Base-by-base conservation (phyloP, 2,113 vertebrate genomes). In the Nipponia nippon region DNA sequence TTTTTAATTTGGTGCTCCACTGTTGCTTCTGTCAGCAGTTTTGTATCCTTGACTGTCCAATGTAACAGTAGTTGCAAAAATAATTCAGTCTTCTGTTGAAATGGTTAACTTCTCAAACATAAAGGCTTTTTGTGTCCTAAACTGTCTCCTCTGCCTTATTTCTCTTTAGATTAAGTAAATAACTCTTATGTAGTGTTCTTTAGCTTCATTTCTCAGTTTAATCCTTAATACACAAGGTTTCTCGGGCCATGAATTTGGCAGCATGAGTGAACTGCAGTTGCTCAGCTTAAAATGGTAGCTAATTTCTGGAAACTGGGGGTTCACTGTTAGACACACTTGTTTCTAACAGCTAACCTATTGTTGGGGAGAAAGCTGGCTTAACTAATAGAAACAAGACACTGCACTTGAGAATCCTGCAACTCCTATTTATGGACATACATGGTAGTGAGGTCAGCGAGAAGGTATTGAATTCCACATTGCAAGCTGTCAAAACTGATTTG, bases 11-110 rank as follows among this genome's bases (percentile, higher is more conserved):
- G 97, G 97, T 98, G 95, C 90, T 97, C 97, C 96, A 97, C 98
- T 98, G 97, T 98, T 97, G 96, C 95, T 97, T 98, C 96, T 96
- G 95, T 97, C 96, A 96, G 97, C 97, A 96, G 97, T 96, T 97
- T 97, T 97, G 97, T 97, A 98, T 96, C 90, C 80, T 97, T 97
- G 93, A 97, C 96, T 95, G 91, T 98, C 96, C 91, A 86, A 92
- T 97, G 97, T 97, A 97, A 97, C 96, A 79, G 96, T 96, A 96
- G 97, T 96, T 97, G 95, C 97, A 97, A 96, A 88, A 95, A 93
- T 96, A 93, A 92, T 96, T 97, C 91, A 84, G 66, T 96, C 84
- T 93, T 96, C 97, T 97, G 97, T 97, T 96, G 89, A 93, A 95
- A 96, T 97, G 95, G 95, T 94, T 90, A 95, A 97, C 88, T 97